Percentiles rank a stretch among this genome's conserved stretches.
Conservation (phyloP, 2,888 invertebrate genomes). For the Dendrolimus houi region DNA sequence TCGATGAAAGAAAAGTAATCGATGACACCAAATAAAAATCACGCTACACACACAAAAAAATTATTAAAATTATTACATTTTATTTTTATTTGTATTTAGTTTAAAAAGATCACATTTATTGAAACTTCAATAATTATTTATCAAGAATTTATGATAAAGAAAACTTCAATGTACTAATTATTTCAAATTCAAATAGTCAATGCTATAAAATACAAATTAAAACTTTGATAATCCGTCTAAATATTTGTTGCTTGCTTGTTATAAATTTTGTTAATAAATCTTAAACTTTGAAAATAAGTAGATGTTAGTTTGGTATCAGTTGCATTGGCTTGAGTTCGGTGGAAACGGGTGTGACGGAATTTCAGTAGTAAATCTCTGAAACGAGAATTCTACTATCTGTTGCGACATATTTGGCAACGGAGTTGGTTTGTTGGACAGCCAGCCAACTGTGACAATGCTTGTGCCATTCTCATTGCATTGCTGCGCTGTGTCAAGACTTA, state of each 20-base stretch:
- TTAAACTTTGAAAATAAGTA: constrained; percentile 16
- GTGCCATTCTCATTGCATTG: constrained; percentile 13
- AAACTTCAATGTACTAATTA: too few relatives aligned
- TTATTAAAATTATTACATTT: too few relatives aligned
- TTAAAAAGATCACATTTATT: too few relatives aligned
- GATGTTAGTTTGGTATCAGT: constrained; percentile 12
- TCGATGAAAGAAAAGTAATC: too few relatives aligned
- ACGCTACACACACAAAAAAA: too few relatives aligned
- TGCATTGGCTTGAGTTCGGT: constrained; percentile 16
- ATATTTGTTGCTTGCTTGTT: constrained; percentile 25
- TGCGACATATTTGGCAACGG: constrained; percentile 70
- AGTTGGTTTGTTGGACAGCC: constrained; percentile 33
- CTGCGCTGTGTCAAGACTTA: constrained; percentile 23
- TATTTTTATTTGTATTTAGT: too few relatives aligned
- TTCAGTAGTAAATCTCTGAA: constrained; percentile 48
- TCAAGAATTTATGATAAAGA: too few relatives aligned
- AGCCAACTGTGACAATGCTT: constrained; percentile 66
- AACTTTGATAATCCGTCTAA: constrained; percentile 1
- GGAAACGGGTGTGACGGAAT: constrained; percentile 42
- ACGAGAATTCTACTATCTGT: constrained; percentile 36
- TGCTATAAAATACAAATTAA: too few relatives aligned
- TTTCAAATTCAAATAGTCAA: too few relatives aligned
- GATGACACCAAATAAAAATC: too few relatives aligned
- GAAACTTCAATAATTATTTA: too few relatives aligned
- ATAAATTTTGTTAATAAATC: constrained; percentile 42